phyloP scores from a whole-genome alignment of 2,888 invertebrate genomes.

The Agrotis puta region DNA sequence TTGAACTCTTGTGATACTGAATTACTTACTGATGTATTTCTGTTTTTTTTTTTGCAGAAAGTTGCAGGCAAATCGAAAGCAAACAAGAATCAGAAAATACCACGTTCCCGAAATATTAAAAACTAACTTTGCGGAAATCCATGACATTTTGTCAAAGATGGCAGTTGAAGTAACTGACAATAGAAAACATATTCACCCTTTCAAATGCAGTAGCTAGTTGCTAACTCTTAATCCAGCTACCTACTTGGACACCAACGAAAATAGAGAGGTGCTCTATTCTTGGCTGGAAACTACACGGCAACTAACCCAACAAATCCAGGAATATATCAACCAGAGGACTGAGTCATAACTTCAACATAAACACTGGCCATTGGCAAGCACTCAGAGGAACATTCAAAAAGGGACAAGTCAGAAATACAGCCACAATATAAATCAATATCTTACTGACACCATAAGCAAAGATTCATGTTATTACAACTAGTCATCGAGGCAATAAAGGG shows the following conservation, averaged over 20 bases:
- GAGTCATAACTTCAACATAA: conserved; percentile 24
- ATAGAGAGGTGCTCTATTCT: conserved; percentile 25
- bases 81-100: too few relatives aligned
- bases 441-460: neutral
- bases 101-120: neutral
- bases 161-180: too few relatives aligned
- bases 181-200: too few relatives aligned
- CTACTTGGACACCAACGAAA: conserved; percentile 13
- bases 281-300: conserved; percentile 23
- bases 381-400: conserved; percentile 1
- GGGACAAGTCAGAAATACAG: neutral
- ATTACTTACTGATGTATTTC: neutral
- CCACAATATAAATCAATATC: neutral
- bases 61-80: neutral
- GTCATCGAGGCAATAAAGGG: conserved; percentile 11
- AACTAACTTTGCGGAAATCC: neutral
- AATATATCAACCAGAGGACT: conserved; percentile 28
- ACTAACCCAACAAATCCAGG: conserved; percentile 25
- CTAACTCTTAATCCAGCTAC: neutral
- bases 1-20: conserved; percentile 4
- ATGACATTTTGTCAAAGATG: too few relatives aligned
- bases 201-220: neutral
- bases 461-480: neutral
- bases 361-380: conserved; percentile 19
- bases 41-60: neutral